Percentiles rank a stretch among this genome's conserved stretches.
phyloP scores from a whole-genome alignment of 2,113 vertebrate genomes.

The Aspidoscelis tigris region DNA sequence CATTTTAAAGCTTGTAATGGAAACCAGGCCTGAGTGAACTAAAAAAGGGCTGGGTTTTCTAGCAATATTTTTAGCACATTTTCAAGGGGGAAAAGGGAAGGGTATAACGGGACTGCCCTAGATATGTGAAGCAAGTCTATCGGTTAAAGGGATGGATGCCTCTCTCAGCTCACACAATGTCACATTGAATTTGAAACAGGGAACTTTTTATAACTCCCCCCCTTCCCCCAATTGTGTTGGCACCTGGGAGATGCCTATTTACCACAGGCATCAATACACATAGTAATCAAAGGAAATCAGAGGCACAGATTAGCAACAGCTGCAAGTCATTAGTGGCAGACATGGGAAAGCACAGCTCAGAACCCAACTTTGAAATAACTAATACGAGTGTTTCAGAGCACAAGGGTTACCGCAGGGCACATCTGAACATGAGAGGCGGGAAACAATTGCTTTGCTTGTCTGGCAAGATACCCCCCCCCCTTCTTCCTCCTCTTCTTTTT shows the following conservation, averaged over 20 bases:
- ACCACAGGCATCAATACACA: constrained; percentile 87
- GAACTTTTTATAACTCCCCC: constrained; percentile 82
- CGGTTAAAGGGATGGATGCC: constrained; percentile 72
- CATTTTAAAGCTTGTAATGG: too few relatives aligned
- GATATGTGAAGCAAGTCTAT: too few relatives aligned
- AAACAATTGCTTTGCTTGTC: constrained; percentile 83
- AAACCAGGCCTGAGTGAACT: too few relatives aligned
- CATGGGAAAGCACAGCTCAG: constrained; percentile 84
- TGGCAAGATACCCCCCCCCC: constrained; percentile 57
- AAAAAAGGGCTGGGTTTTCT: too few relatives aligned
- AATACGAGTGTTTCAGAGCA: constrained; percentile 78
- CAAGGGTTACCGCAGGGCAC: constrained; percentile 80
- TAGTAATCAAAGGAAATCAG: constrained; percentile 88
- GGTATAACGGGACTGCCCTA: too few relatives aligned
- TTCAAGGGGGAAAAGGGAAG: too few relatives aligned
- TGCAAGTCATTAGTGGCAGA: constrained; percentile 88
- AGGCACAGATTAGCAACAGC: constrained; percentile 87
- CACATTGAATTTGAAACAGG: constrained; percentile 88
- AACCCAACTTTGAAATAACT: constrained; percentile 83
- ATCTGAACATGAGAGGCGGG: constrained; percentile 66
- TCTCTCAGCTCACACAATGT: constrained; percentile 83
- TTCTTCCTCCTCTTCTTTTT: constrained; percentile 29
- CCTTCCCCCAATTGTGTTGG: constrained; percentile 81
- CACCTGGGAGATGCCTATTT: constrained; percentile 89
- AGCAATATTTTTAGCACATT: too few relatives aligned